Evolutionary conservation across 2,888 invertebrate species (phyloP), one percentile per base, ranked within the genome.

Genomic region (Podotricha telesiphe): DNA sequence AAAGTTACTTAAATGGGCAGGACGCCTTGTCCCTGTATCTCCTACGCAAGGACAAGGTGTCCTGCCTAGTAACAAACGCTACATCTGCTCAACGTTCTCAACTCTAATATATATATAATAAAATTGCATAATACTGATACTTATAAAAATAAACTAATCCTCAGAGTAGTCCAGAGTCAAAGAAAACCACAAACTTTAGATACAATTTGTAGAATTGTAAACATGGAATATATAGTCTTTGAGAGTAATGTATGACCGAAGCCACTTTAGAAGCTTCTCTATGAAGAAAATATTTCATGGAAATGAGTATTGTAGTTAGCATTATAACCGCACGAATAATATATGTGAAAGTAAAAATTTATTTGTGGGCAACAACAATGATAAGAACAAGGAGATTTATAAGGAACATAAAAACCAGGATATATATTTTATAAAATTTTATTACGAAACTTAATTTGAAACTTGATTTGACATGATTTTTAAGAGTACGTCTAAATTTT

Each of bases 171-270:
- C 4, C 15, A 20, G 20, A 22, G n/a, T 59, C 45, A 59, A 59
- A 59, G 45, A 5, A 59, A 22, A 45, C 59, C 59, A 22, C 28
- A 28, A 22, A 45, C 11, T 59, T 34, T 37, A 55, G 34, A 55
- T 55, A 59, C 22, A 45, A 59, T 45, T 59, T 59, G 6, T 22
- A 59, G 59, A 45, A 59, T 59, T 59, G 22, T 22, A 45, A 59
- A 42, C 42, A 45, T 28, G 17, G n/a, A 45, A 59, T 28, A n/a
- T n/a, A n/a, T 45, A 22, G 59, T 45, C 28, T 45, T 59, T 59
- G 42, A 45, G 59, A 45, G 15, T 59, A 59, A 45, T 28, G 28
- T 45, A 59, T 59, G 58, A 45, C 8, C n/a, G 5, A 22, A 11
- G 22, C 22, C 10, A 17, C 15, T 45, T 22, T 45, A 45, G 8